Conservation (phyloP, 2,113 vertebrate genomes). For the Cryptotis parvus region DNA sequence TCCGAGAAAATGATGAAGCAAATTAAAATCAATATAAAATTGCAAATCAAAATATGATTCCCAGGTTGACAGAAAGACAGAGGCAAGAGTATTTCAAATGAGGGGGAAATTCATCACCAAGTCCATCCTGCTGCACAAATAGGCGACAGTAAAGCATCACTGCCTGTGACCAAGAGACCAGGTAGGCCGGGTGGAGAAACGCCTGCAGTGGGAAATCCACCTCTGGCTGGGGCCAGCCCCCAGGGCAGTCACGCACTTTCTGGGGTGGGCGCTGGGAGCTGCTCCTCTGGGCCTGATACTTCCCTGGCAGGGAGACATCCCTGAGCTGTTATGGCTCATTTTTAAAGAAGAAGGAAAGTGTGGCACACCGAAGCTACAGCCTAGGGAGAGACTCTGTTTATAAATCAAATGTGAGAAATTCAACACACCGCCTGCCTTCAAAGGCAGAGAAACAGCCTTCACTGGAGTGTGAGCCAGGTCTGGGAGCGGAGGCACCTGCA, state of each 20-base stretch:
- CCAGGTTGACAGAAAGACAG: conserved; percentile 55
- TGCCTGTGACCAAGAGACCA: background rate
- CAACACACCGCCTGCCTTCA: conserved; percentile 48
- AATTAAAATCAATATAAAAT: conserved; percentile 69
- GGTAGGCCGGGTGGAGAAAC: background rate
- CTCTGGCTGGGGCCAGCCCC: too few relatives aligned
- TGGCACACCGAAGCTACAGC: conserved; percentile 65
- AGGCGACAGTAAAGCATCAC: too few relatives aligned
- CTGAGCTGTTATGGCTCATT: conserved; percentile 61
- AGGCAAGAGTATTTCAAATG: conserved; percentile 48
- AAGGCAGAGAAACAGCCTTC: background rate
- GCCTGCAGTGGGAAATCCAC: conserved; percentile 40
- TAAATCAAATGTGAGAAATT: conserved; percentile 65
- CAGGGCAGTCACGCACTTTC: background rate
- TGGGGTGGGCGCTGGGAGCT: background rate
- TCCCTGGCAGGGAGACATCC: background rate
- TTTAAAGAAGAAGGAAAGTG: conserved; percentile 31
- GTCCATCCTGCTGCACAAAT: too few relatives aligned
- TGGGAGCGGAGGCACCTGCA: background rate
- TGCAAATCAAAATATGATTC: conserved; percentile 46
- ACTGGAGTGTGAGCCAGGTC: conserved; percentile 10
- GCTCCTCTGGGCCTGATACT: background rate
- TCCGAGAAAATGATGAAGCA: conserved; percentile 41
- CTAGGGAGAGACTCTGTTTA: conserved; percentile 52
- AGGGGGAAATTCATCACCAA: background rate